phyloP scores from a whole-genome alignment of 1,140 invertebrate genomes.

The honey bee (Apis mellifera) region DNA sequence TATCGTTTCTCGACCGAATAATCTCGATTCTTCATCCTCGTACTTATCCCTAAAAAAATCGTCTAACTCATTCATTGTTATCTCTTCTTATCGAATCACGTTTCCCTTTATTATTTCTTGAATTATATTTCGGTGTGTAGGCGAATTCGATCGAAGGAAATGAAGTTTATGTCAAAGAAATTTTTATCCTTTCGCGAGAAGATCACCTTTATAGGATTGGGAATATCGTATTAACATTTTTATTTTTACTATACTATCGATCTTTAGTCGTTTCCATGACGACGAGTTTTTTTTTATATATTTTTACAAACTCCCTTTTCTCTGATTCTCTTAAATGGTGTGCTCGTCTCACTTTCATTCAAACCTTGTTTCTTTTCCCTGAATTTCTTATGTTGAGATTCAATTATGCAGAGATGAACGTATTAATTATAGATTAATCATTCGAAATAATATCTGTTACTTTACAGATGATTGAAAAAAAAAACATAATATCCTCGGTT shows the following conservation, averaged over 20 bases:
- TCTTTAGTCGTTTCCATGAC: neutral
- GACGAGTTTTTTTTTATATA: neutral
- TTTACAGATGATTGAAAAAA: no score
- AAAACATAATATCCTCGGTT: no score
- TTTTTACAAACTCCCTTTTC: neutral
- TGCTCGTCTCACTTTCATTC: no score
- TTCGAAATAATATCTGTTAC: no score
- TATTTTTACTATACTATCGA: neutral
- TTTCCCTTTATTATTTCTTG: neutral
- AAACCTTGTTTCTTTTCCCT: no score
- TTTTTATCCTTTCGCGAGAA: neutral
- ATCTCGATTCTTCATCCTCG: neutral
- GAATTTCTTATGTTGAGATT: no score
- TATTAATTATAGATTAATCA: no score
- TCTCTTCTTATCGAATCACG: neutral
- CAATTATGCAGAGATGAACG: no score
- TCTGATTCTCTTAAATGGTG: no score
- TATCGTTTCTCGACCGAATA: neutral
- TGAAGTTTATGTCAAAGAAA: neutral
- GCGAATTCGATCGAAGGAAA: conserved; percentile 30
- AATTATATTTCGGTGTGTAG: conserved; percentile 3
- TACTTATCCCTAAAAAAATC: conserved; percentile 16
- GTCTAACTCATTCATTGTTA: conserved; percentile 15
- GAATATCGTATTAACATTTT: neutral
- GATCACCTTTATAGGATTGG: neutral